Evolutionary conservation across 2,113 vertebrate species (phyloP).

Genomic region (Phaetusa simplex): DNA sequence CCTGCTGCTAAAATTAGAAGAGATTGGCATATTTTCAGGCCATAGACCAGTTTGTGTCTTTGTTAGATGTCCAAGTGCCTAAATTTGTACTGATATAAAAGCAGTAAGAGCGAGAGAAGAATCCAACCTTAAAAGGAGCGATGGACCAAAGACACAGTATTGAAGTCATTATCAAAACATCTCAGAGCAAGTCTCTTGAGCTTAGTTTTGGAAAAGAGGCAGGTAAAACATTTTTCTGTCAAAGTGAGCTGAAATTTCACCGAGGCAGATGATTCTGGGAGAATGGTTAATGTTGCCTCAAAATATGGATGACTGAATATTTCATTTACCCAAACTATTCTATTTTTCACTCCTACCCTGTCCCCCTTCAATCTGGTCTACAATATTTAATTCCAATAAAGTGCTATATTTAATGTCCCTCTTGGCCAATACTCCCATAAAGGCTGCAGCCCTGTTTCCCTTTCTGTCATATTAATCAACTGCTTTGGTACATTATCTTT

Average conservation of each 20-base stretch:
- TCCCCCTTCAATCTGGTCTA: not conserved
- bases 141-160: not conserved
- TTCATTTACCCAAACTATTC: not conserved
- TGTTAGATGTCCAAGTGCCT: not conserved
- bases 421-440: not conserved
- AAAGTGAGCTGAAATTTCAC: not conserved
- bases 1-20: constrained; percentile 33
- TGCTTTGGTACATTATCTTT: not conserved
- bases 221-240: not conserved
- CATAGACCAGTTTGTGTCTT: not conserved
- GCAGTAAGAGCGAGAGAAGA: not conserved
- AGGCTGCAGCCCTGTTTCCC: not conserved
- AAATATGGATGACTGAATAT: not conserved
- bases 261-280: not conserved
- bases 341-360: not conserved
- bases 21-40: constrained; percentile 58
- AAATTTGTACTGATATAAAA: not conserved
- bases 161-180: not conserved
- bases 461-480: not conserved
- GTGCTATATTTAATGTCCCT: not conserved
- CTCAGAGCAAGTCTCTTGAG: not conserved
- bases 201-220: not conserved
- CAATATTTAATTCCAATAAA: not conserved
- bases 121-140: not conserved
- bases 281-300: not conserved